phyloP scores from a whole-genome alignment of 2,113 vertebrate species.

The Piaya cayana region DNA sequence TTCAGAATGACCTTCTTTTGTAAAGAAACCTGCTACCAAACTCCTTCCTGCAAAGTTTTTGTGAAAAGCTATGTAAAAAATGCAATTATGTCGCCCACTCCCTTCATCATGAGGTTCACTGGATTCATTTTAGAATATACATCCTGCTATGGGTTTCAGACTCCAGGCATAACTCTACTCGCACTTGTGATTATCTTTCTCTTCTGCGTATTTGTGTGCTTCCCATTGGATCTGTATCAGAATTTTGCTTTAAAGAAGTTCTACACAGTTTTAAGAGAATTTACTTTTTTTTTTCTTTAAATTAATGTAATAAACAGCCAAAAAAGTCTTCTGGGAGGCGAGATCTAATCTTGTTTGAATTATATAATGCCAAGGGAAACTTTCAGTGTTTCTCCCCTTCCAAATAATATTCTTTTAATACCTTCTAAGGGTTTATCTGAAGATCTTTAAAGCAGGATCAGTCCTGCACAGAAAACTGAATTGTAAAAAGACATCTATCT shows the following conservation, averaged over 20 bases:
- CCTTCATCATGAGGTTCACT: neutral
- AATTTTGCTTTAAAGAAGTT: neutral
- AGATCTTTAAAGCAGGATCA: neutral
- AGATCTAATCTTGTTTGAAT: slow-evolving; percentile 34
- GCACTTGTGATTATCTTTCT: accelerated
- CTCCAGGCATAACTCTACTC: neutral
- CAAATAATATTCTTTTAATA: neutral
- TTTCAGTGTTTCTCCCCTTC: neutral
- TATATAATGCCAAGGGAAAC: slow-evolving; percentile 34
- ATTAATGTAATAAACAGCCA: neutral
- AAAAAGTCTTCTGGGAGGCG: neutral
- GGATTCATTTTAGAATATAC: neutral
- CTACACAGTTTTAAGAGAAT: neutral
- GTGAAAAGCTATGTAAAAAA: slow-evolving; percentile 36
- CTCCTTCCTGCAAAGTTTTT: slow-evolving; percentile 12
- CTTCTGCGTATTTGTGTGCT: neutral
- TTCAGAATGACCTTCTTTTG: neutral
- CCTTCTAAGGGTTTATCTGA: neutral
- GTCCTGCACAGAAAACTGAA: neutral
- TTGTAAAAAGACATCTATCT: neutral
- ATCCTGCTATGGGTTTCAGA: neutral
- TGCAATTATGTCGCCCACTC: neutral
- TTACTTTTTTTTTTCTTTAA: neutral
- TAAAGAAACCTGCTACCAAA: neutral
- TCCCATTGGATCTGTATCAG: neutral